Evolutionary conservation across 23 tunicate species (phyloP).

Genomic region (Phallusia fumigata): DNA sequence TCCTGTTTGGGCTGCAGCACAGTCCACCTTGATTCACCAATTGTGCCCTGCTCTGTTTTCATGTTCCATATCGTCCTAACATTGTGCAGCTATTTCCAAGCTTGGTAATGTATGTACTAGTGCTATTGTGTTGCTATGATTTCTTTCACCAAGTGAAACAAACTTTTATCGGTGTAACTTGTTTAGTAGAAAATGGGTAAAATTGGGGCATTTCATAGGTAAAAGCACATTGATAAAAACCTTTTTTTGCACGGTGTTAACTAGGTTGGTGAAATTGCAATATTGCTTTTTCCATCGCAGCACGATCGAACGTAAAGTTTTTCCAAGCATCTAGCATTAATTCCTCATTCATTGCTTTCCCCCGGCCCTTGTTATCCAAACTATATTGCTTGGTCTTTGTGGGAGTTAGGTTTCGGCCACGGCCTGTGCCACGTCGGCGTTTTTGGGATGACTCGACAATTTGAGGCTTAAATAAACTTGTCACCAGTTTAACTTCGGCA

Average conservation of each 20-base stretch:
- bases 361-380: slow-evolving; percentile 16
- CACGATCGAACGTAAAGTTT: slow-evolving; percentile 57
- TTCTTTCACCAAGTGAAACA: no score
- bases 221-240: background rate
- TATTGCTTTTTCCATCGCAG: slow-evolving; percentile 39
- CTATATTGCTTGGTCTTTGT: background rate
- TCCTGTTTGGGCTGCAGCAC: no score
- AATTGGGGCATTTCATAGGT: slow-evolving; percentile 3
- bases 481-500: background rate
- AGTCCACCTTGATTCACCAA: no score
- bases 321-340: slow-evolving; percentile 68
- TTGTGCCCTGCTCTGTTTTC: no score
- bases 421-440: slow-evolving; percentile 32
- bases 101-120: no score
- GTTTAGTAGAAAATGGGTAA: background rate
- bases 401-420: slow-evolving; percentile 45
- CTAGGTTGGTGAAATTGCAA: background rate
- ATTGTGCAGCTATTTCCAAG: no score
- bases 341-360: slow-evolving; percentile 1
- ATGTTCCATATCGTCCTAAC: no score
- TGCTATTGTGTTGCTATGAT: no score
- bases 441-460: background rate
- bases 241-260: background rate
- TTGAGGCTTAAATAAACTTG: background rate
- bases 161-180: no score